Evolutionary conservation across 2,797 vertebrate species (phyloP).

Genomic region (Danio tinwini): DNA sequence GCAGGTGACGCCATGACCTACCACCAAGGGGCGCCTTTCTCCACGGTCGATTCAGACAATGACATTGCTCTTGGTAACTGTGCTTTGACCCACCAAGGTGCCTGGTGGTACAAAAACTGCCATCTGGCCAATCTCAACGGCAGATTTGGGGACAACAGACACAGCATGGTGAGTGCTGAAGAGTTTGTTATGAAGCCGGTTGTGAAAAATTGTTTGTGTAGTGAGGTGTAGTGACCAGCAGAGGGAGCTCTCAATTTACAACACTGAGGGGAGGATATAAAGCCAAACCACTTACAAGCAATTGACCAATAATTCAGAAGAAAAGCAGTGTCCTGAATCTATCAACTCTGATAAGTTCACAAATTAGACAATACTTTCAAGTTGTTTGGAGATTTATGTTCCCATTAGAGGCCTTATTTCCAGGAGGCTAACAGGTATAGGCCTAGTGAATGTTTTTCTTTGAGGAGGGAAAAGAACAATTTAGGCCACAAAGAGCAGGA

Average conservation of each 20-base stretch:
- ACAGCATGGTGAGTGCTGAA: constrained; percentile 82
- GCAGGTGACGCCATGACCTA: constrained; percentile 89
- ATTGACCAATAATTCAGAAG: constrained; percentile 39
- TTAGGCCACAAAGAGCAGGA: not conserved
- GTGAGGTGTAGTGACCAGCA: constrained; percentile 53
- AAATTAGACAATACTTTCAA: constrained; percentile 59
- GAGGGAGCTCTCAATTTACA: constrained; percentile 60
- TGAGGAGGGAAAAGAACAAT: not conserved
- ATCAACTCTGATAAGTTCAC: constrained; percentile 70
- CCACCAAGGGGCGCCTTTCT: constrained; percentile 86
- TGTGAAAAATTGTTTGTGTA: not conserved
- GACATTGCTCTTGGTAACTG: constrained; percentile 90
- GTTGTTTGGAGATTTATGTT: constrained; percentile 52
- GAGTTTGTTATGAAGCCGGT: not conserved
- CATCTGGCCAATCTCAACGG: constrained; percentile 88
- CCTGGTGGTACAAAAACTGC: constrained; percentile 93
- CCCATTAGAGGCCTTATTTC: constrained; percentile 13
- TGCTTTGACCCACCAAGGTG: constrained; percentile 83
- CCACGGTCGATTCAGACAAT: constrained; percentile 85
- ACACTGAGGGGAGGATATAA: not conserved
- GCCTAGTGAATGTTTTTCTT: not conserved
- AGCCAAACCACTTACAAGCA: not conserved
- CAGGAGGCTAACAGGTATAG: constrained; percentile 27
- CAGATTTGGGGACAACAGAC: constrained; percentile 82
- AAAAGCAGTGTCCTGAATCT: constrained; percentile 69